Evolutionary conservation across 2,888 invertebrate genomes (phyloP), one percentile per base, ranked within the genome.

Genomic region (Formica aserva): DNA sequence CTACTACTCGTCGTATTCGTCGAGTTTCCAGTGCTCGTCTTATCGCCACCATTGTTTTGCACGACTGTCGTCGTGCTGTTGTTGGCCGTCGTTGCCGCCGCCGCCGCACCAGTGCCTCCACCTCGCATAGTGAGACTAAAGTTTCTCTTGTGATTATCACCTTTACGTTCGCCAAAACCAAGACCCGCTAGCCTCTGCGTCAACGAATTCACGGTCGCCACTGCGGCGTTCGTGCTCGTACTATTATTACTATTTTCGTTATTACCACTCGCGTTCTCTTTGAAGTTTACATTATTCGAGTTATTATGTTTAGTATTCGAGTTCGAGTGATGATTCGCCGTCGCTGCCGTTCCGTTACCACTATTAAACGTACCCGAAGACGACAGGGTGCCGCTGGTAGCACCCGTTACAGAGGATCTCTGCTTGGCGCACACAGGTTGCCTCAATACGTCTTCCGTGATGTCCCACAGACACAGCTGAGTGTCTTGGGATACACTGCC

Each of bases 401-500:
- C 93, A 11, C 94, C 93, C 6, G 94, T 92, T 26, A 94, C 93
- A 15, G 95, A 94, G 13, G 94, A 94, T 84, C 95, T 91, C 75
- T 95, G 95, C 83, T 95, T 95, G 45, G 94, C 92, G 85, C 95
- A 95, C 81, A 95, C 95, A n/a, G 98, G 97, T 92, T 97, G 97
- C 90, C 97, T 95, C 82, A 99, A 95, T 83, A 99, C 97, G 94
- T 99, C 99, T 94, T 99, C 99, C 18, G 99, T 99, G 85, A 99
- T 96, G 94, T 99, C 99, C 99, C 99, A 99, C 88, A 99, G 95
- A 95, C 99, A 99, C 89, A 99, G 95, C 95, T 99, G 98, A 63
- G 99, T 99, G 95, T 99, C 99, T 95, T 99, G 99, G 48, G 99
- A 98, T 1, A 99, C 99, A 87, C 98, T 98, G 45, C 99, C 99